These are phyloP conservation scores for Sus cebifrons DNA, from an alignment of 2,797 vertebrate genomes.

Conservation along the genomic window DNA sequence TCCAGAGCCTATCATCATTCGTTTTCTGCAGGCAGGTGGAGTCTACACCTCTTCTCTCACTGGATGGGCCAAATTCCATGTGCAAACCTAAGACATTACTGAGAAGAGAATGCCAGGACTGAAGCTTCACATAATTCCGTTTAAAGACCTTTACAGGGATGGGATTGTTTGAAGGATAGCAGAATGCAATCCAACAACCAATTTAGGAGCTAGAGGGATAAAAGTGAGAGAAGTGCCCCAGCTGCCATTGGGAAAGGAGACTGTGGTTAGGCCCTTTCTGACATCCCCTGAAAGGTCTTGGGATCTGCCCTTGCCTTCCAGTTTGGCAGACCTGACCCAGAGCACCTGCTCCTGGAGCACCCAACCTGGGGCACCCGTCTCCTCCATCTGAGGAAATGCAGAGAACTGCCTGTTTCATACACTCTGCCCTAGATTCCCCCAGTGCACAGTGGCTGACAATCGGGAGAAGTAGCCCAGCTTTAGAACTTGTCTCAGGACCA, in stretches of 20 bases:
- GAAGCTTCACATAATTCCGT: background rate
- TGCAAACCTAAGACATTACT: background rate
- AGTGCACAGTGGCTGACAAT: background rate
- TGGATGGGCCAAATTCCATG: background rate
- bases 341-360: background rate
- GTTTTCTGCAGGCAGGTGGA: background rate
- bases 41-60: background rate
- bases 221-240: background rate
- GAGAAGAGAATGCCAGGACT: slow-evolving; percentile 13
- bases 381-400: background rate
- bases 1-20: background rate
- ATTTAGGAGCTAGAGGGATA: slow-evolving; percentile 17
- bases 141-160: background rate
- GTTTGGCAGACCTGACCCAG: background rate
- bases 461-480: slow-evolving; percentile 1
- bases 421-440: background rate
- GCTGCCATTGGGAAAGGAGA: background rate
- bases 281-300: background rate
- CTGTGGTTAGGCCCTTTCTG: background rate
- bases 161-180: slow-evolving; percentile 10
- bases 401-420: background rate
- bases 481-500: slow-evolving; percentile 29
- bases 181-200: background rate
- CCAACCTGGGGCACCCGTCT: too few species aligned
- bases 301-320: background rate